A percentile compares a stretch with the other conserved stretches of the same genome.
Evolutionary conservation across 2,113 vertebrate species (phyloP).

Genomic region (Platysternon megacephalum): DNA sequence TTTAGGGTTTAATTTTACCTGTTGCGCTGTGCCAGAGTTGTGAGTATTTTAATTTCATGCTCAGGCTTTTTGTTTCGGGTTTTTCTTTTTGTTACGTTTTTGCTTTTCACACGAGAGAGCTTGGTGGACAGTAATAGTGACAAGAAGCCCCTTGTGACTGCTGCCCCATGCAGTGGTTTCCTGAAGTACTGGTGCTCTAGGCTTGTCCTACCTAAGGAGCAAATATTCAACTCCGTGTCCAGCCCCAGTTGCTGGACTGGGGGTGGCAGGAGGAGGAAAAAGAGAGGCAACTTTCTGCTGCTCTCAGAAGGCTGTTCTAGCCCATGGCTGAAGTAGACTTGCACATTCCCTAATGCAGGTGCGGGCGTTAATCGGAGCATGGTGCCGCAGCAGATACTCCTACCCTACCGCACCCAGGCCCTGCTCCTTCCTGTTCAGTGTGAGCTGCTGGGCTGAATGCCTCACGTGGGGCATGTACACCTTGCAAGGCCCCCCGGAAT

Average conservation of each 20-base stretch:
- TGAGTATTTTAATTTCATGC: conserved; percentile 84
- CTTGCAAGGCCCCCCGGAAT: not conserved
- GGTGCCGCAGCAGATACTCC: not conserved
- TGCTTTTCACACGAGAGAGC: not conserved
- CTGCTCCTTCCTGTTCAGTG: not conserved
- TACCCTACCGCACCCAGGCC: not conserved
- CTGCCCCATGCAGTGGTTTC: not conserved
- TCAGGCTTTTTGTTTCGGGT: conserved; percentile 62
- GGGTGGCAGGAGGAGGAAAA: not conserved
- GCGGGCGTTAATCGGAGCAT: not conserved
- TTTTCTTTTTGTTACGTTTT: not conserved
- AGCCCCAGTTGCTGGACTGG: not conserved
- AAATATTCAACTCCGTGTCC: not conserved
- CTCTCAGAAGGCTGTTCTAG: not conserved
- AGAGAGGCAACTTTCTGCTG: not conserved
- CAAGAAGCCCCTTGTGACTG: not conserved
- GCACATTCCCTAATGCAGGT: too few species aligned
- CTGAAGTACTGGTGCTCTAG: not conserved
- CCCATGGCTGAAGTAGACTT: not conserved
- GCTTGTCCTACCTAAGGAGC: not conserved
- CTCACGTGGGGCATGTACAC: not conserved
- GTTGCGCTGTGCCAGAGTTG: conserved; percentile 80
- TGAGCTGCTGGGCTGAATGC: not conserved
- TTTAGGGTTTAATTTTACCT: conserved; percentile 81
- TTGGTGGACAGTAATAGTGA: not conserved